Evolutionary conservation across 1,140 invertebrate species (phyloP), one percentile per base, ranked within the genome.

Genomic region (Rhagoletis zephyria): DNA sequence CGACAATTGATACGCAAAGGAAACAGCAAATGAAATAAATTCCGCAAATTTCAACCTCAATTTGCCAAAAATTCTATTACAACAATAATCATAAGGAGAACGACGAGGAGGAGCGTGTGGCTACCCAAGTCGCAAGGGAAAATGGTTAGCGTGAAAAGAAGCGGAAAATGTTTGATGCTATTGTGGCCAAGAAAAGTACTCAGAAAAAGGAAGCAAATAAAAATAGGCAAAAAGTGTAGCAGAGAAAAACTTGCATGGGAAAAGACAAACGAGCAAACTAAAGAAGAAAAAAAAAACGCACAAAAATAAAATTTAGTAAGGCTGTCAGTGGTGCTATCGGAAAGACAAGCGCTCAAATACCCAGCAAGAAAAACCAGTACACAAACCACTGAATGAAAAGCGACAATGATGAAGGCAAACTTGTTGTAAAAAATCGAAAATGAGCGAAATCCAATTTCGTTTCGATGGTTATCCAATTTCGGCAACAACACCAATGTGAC

Each of bases 41-140:
- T 85, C 60, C 60, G 42, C 70, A 87, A 88, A 92, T 92, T 92
- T 92, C 91, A 92, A 92, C 91, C 91, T 92, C 91, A 92, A 92
- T 92, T 92, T 91, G 91, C 90, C 90, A 91, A 92, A 92, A 92
- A 92, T 92, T 92, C 91, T 92, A 92, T 92, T 92, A 92, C 86
- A 88, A 86, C 70, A 87, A 88, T 86, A 88, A 88, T 89, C 90
- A 90, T 91, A 91, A 91, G 91, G 89, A 92, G 89, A 88, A 48
- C 56, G 56, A 63, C 19, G 48, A n/a, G 4, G 16, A 48, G 42
- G 30, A 48, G 30, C n/a, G 51, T 85, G 64, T 60, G 60, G 16
- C n/a, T 19, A 19, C 40, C 16, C 42, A 63, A 86, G 51, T 30
- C 60, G 3, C 45, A 88, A 67, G 10, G 10, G 48, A 85, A 9